phyloP scores from a whole-genome alignment of 2,888 invertebrate species.

The Tridacna gigas region DNA sequence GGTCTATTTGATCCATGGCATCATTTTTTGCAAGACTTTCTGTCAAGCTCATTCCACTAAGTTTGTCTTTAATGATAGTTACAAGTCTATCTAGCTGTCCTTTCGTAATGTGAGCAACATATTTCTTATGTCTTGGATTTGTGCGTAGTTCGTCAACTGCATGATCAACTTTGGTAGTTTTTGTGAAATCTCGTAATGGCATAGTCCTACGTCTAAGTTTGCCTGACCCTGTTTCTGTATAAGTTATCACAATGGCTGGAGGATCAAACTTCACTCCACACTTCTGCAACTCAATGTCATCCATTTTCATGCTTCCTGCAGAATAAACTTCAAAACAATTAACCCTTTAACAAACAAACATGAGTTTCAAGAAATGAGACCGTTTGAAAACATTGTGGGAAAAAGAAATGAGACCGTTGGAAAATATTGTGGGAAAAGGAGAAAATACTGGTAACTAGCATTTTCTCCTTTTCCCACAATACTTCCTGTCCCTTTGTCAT shows the following conservation, averaged over 20 bases:
- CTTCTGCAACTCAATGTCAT: slow-evolving; percentile 73
- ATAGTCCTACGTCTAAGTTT: slow-evolving; percentile 85
- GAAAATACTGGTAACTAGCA: not conserved
- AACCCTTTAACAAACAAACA: not conserved
- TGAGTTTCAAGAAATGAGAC: not conserved
- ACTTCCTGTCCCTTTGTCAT: too few relatives aligned
- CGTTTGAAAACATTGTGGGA: not conserved
- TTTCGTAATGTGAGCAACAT: slow-evolving; percentile 83
- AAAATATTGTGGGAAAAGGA: not conserved
- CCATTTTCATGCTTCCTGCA: slow-evolving; percentile 60
- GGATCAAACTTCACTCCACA: slow-evolving; percentile 84
- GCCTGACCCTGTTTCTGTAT: slow-evolving; percentile 74
- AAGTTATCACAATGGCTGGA: slow-evolving; percentile 83
- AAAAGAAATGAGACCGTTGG: not conserved
- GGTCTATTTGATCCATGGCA: slow-evolving; percentile 84
- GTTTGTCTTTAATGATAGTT: slow-evolving; percentile 85
- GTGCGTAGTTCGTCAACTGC: slow-evolving; percentile 82
- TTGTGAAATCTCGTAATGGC: slow-evolving; percentile 85
- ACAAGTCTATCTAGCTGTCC: slow-evolving; percentile 85
- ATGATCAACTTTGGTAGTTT: slow-evolving; percentile 82
- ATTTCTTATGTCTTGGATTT: slow-evolving; percentile 83
- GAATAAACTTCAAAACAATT: not conserved
- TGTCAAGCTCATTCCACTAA: slow-evolving; percentile 84
- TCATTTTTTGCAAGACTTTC: slow-evolving; percentile 84
- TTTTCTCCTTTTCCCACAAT: not conserved